Evolutionary conservation across 53 echinoderm and acorn worm species (phyloP), one percentile per base, ranked within the genome.

Genomic region (Echinometra lucunter): DNA sequence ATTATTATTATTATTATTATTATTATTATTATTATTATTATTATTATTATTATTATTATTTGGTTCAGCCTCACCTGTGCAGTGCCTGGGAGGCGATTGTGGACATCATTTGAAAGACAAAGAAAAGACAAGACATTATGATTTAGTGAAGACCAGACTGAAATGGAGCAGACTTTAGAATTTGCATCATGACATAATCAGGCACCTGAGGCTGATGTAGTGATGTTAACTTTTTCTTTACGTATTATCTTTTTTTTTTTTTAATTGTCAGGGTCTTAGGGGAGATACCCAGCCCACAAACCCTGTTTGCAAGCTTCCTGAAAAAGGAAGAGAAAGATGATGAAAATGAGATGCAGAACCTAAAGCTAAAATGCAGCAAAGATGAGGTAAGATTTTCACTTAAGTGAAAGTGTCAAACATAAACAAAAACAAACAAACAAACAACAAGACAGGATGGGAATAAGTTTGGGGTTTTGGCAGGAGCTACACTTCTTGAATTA

Each of bases 351-450:
- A 27, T 45, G 7, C 66, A 42, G 40, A 92, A 92, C 53, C 16
- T 92, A 2, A 67, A 69, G 45, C 72, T 92, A n/a, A 92, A 44
- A 44, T 92, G 72, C 47, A 92, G 56, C 92, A 92, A 92, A 53
- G 44, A 92, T 45, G 92, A 92, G 72, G 92, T 92, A 70, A 72
- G 91, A 70, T 3, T 82, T 27, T 35, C 16, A 18, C 27, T 78
- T 19, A 75, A 35, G 3, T 25, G 17, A 1, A 1, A 37, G 37
- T 15, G 34, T 78, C 0, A 28, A 27, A 35, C 2, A 40, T 4
- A 78, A 78, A 37, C 9, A 75, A 2, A 7, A 37, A 32, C 0
- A 75, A 75, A 18, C n/a, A n/a, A n/a, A n/a, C n/a, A n/a, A n/a
- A n/a, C n/a, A n/a, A n/a, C n/a, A n/a, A n/a, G n/a, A n/a, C n/a